These are phyloP conservation scores for Lycocorax pyrrhopterus DNA, from an alignment of 2,113 vertebrate genomes.

Conservation along the genomic window DNA sequence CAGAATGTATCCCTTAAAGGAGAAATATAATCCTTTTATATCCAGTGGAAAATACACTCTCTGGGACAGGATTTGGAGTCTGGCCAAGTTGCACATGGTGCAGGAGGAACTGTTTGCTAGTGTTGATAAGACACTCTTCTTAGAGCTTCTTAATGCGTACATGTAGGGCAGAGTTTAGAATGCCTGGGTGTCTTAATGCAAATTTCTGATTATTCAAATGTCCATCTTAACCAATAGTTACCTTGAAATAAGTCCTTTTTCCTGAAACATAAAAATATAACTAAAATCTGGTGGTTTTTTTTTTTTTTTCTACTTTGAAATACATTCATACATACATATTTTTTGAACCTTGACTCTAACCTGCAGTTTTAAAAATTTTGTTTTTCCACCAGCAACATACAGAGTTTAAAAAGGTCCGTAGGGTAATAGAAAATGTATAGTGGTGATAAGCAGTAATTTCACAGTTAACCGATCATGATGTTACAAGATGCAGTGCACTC, in stretches of 20 bases:
- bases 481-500: constrained; percentile 6
- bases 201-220: neutral
- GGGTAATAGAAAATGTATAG: constrained; percentile 57
- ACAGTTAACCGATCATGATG: constrained; percentile 41
- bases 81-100: neutral
- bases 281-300: neutral
- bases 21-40: constrained; percentile 41
- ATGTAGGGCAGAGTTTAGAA: neutral
- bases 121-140: neutral
- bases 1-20: constrained; percentile 1
- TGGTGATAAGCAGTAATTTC: constrained; percentile 58
- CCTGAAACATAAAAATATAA: neutral
- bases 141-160: neutral
- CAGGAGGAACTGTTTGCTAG: neutral
- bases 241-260: neutral
- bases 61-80: neutral
- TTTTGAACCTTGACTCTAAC: neutral
- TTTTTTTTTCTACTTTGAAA: neutral
- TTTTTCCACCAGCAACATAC: neutral
- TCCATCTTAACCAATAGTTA: neutral
- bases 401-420: constrained; percentile 21
- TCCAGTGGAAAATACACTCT: neutral
- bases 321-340: neutral
- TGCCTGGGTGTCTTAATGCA: neutral
- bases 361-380: neutral